phyloP scores from a whole-genome alignment of 2,113 vertebrate species.

The Pygoscelis antarcticus region DNA sequence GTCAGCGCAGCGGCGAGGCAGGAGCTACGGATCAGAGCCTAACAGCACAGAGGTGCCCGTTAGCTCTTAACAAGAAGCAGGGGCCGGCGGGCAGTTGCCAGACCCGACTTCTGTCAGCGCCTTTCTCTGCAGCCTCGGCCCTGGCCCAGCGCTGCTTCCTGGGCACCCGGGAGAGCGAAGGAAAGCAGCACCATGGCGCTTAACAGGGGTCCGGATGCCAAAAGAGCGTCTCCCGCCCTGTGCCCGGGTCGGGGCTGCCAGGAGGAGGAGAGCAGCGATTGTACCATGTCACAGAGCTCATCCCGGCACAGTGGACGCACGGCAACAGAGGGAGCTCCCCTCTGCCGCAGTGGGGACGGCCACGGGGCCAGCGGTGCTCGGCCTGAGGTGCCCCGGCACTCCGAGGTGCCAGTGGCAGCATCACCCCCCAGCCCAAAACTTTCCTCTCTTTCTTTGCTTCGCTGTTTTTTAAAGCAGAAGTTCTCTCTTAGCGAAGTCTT shows the following conservation, averaged over 20 bases:
- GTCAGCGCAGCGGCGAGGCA: constrained; percentile 19
- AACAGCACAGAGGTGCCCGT: constrained; percentile 29
- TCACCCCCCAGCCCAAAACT: neutral
- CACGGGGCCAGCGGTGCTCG: rapidly evolving
- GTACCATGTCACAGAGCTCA: rapidly evolving
- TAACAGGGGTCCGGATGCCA: neutral
- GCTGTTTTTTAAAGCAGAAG: constrained; percentile 24
- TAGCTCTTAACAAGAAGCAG: neutral
- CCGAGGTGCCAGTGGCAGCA: neutral
- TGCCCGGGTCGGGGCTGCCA: neutral
- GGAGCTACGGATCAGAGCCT: constrained; percentile 56
- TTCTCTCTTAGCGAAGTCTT: constrained; percentile 44
- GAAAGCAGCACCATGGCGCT: neutral
- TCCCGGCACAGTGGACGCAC: rapidly evolving
- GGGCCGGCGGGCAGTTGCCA: neutral
- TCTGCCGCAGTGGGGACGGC: rapidly evolving
- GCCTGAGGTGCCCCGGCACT: neutral
- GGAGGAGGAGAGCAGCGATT: neutral
- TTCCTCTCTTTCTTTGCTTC: constrained; percentile 7
- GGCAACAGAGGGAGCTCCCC: neutral
- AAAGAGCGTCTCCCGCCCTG: neutral
- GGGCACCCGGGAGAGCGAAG: rapidly evolving
- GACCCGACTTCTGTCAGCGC: neutral
- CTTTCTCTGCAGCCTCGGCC: neutral
- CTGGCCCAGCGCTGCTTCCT: neutral